Evolutionary conservation across 2,888 invertebrate genomes (phyloP).

Genomic region (Coleophora flavipennella): DNA sequence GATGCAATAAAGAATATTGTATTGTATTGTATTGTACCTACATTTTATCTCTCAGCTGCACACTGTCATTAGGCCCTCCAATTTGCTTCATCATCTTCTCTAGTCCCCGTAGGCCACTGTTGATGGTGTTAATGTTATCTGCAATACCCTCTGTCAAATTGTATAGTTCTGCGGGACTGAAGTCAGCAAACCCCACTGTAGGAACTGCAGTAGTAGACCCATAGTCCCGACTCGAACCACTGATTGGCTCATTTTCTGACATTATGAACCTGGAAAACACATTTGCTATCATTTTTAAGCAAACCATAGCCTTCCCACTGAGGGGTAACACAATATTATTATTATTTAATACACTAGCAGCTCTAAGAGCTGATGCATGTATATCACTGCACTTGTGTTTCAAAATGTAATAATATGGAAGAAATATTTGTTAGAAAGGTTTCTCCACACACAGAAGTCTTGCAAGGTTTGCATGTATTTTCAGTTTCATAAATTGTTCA

Average conservation of each 20-base stretch:
- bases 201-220: conserved; percentile 71
- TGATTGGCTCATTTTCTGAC: conserved; percentile 57
- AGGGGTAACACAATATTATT: too few relatives aligned
- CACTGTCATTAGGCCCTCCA: conserved; percentile 82
- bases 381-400: too few relatives aligned
- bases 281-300: too few relatives aligned
- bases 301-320: too few relatives aligned
- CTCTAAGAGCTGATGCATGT: too few relatives aligned
- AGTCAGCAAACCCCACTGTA: conserved; percentile 79
- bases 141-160: conserved; percentile 86
- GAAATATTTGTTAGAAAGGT: too few relatives aligned
- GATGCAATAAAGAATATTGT: too few relatives aligned
- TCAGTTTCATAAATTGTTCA: too few relatives aligned
- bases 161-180: conserved; percentile 83
- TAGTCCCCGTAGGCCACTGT: conserved; percentile 79
- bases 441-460: too few relatives aligned
- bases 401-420: too few relatives aligned
- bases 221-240: conserved; percentile 51
- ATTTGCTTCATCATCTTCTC: conserved; percentile 83
- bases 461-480: too few relatives aligned
- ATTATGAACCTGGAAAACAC: conserved; percentile 32
- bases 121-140: conserved; percentile 84
- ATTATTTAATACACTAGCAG: too few relatives aligned
- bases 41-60: conserved; percentile 63
- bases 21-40: conserved; percentile 30